Conservation (phyloP, 2,113 vertebrate species). For the Pelobates fuscus region DNA sequence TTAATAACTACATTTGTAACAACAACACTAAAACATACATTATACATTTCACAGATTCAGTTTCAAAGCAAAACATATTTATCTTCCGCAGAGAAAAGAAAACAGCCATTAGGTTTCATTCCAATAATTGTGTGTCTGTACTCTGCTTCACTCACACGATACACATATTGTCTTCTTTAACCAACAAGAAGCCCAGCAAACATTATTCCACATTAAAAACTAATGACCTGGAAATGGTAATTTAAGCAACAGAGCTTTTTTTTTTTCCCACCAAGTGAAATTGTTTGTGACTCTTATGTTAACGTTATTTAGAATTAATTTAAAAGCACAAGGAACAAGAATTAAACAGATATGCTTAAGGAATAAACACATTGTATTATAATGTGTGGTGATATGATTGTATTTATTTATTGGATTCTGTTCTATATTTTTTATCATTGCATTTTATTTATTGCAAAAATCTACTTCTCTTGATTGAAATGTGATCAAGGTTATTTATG, state of each 20-base stretch:
- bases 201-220: slow-evolving; percentile 41
- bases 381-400: too few species aligned
- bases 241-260: slow-evolving; percentile 33
- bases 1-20: too few species aligned
- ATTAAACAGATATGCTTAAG: neutral
- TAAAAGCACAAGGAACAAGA: slow-evolving; percentile 1
- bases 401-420: too few species aligned
- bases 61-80: too few species aligned
- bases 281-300: slow-evolving; percentile 11
- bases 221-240: slow-evolving; percentile 46
- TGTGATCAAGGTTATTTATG: too few species aligned
- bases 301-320: slow-evolving; percentile 18
- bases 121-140: slow-evolving; percentile 3
- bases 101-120: slow-evolving; percentile 3
- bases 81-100: neutral
- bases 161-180: slow-evolving; percentile 27
- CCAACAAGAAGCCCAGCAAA: slow-evolving; percentile 29
- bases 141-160: slow-evolving; percentile 13
- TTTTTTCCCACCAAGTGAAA: slow-evolving; percentile 15
- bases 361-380: too few species aligned
- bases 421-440: too few species aligned
- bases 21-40: too few species aligned
- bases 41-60: neutral
- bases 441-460: too few species aligned
- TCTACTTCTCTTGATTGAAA: too few species aligned